Percentiles rank a stretch among this genome's conserved stretches.
Conservation (phyloP, 1,140 invertebrate species). For the Prorops nasuta region DNA sequence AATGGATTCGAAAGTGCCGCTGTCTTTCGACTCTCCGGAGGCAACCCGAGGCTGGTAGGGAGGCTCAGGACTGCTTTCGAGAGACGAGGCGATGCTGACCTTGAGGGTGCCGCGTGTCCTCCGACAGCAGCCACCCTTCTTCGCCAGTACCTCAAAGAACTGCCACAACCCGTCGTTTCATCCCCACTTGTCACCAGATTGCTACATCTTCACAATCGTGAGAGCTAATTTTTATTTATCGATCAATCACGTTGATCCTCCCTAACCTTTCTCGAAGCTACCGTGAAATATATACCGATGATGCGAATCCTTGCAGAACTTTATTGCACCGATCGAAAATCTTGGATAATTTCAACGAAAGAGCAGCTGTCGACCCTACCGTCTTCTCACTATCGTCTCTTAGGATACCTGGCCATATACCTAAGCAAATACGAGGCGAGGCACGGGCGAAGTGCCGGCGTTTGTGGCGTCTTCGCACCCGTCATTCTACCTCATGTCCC, state of each 20-base stretch:
- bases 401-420: constrained; percentile 52
- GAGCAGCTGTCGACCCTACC: constrained; percentile 44
- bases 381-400: constrained; percentile 43
- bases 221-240: constrained; percentile 17
- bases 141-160: constrained; percentile 55
- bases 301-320: constrained; percentile 27
- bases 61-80: constrained; percentile 51
- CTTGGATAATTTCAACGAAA: constrained; percentile 46
- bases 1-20: constrained; percentile 50
- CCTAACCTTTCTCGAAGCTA: too few species aligned
- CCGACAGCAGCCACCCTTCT: constrained; percentile 54
- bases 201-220: constrained; percentile 44
- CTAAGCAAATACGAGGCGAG: constrained; percentile 51
- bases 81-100: constrained; percentile 54
- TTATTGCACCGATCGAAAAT: constrained; percentile 39
- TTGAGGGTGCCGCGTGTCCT: constrained; percentile 52
- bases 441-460: constrained; percentile 46
- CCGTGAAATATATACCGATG: too few species aligned
- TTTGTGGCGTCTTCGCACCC: constrained; percentile 50
- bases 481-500: constrained; percentile 52
- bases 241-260: too few species aligned
- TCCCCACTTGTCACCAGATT: constrained; percentile 47
- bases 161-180: constrained; percentile 55
- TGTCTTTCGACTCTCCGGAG: constrained; percentile 50
- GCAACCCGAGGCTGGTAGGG: constrained; percentile 50